Percentiles rank a stretch among this genome's conserved stretches.
phyloP scores from a whole-genome alignment of 2,888 invertebrate species.

The Lithophane leautieri region DNA sequence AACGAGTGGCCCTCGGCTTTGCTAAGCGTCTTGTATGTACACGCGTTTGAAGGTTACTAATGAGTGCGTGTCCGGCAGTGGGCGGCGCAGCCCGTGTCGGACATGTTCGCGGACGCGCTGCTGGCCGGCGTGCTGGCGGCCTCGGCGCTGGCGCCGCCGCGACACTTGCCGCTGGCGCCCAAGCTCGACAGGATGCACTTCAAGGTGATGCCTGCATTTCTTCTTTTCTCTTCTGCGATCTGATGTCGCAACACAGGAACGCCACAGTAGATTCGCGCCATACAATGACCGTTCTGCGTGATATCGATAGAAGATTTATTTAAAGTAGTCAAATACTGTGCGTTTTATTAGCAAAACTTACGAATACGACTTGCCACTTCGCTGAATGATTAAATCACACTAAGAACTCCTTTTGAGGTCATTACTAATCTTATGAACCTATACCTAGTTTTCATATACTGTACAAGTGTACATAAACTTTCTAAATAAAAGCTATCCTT shows the following conservation, averaged over 20 bases:
- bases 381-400: neutral
- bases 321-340: neutral
- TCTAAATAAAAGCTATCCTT: neutral
- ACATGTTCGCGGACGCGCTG: constrained; percentile 99
- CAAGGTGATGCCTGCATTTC: constrained; percentile 85
- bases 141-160: constrained; percentile 74
- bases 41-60: neutral
- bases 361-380: neutral
- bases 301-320: neutral
- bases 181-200: constrained; percentile 98
- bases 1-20: neutral
- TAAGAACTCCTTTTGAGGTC: neutral
- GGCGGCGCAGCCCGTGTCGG: constrained; percentile 98
- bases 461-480: neutral
- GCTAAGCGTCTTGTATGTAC: no score
- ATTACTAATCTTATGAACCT: neutral
- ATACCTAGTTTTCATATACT: neutral
- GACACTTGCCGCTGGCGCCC: constrained; percentile 72
- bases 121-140: constrained; percentile 96
- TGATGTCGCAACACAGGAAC: neutral
- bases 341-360: neutral
- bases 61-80: constrained; percentile 90
- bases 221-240: neutral
- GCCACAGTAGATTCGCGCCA: neutral
- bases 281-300: neutral